Evolutionary conservation across 2,888 invertebrate species (phyloP), one percentile per base, ranked within the genome.

Genomic region (Tuta absoluta): DNA sequence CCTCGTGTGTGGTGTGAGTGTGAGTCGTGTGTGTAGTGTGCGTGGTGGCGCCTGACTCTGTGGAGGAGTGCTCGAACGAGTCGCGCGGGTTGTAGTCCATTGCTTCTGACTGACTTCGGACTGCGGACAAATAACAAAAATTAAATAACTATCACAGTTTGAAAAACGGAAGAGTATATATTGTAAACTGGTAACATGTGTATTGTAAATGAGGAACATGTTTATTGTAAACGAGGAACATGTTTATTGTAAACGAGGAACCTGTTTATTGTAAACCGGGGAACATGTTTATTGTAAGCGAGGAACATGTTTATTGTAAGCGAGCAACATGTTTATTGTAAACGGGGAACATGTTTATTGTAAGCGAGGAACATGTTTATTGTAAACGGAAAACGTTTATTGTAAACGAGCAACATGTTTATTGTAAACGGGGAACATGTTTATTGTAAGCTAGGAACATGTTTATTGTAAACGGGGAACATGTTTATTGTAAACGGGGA

Each of bases 81-180:
- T 95, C 95, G 58, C 95, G 93, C 81, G 94, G 93, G 84, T 93
- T 94, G 80, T 94, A 95, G 77, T 95, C 94, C 74, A 56, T 56
- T 3, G 56, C n/a, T 33, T 93, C 93, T 33, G 71, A 79, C 87
- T n/a, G n/a, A n/a, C n/a, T n/a, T n/a, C 81, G 74, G 87, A 89
- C 70, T 84, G 75, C 8, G 45, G n/a, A 45, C 33, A 33, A 45
- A 17, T n/a, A 45, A 45, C 14, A 41, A 41, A 12, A 12, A 5
- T 5, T 1, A 14, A 5, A 38, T 1, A 14, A 14, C 3, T 41
- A 41, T 33, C 10, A 33, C 8, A 33, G 10, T 33, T 33, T 33
- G 28, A 5, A 2, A 28, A 33, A 33, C 4, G 10, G 33, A 33
- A 33, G 8, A 7, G 1, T 3, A 33, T 1, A 33, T 33, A 33